Conservation (phyloP, 2,888 invertebrate species). For the Ceratothoa steindachneri region DNA sequence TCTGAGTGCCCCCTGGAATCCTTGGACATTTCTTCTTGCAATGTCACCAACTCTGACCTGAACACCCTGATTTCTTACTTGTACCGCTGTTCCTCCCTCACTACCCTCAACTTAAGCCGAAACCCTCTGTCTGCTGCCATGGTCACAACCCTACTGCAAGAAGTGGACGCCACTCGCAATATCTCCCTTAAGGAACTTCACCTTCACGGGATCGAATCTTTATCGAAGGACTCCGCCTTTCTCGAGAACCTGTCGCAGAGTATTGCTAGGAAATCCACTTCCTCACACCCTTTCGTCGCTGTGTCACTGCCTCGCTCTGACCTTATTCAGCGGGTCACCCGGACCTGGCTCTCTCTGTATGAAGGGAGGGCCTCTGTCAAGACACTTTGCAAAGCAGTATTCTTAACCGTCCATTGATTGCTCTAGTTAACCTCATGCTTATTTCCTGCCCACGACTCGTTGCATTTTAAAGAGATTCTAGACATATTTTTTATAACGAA, state of each 20-base stretch:
- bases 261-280: not conserved
- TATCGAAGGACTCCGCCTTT: not conserved
- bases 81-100: slow-evolving; percentile 31
- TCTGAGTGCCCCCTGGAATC: slow-evolving; percentile 30
- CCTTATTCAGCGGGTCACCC: not conserved
- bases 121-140: slow-evolving; percentile 19
- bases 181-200: slow-evolving; percentile 27
- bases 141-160: slow-evolving; percentile 22
- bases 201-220: slow-evolving; percentile 30
- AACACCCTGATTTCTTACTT: slow-evolving; percentile 32
- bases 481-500: no score
- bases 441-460: no score
- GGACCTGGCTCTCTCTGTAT: not conserved
- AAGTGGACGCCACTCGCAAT: slow-evolving; percentile 24
- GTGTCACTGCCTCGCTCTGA: not conserved
- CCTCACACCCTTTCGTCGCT: not conserved
- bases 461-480: no score
- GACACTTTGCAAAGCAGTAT: not conserved
- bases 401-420: no score
- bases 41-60: slow-evolving; percentile 24
- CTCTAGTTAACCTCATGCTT: no score
- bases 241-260: not conserved
- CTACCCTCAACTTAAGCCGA: slow-evolving; percentile 23
- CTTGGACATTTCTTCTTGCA: slow-evolving; percentile 28
- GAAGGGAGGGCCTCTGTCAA: not conserved